Percentiles rank a stretch among this genome's conserved stretches.
Conservation (phyloP, 2,888 invertebrate species). For the Trachelus troglodyta region DNA sequence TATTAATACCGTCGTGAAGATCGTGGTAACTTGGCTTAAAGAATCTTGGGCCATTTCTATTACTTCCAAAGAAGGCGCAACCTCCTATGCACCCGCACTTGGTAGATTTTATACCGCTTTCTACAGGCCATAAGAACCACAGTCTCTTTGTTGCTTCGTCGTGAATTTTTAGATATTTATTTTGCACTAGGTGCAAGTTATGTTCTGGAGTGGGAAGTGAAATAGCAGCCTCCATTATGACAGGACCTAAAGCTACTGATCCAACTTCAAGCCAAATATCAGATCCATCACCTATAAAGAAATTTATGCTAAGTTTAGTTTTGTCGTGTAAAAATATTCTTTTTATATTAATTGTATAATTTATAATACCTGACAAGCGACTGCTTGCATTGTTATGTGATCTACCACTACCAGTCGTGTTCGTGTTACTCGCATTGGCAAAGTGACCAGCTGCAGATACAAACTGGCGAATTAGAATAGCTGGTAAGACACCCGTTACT, state of each 20-base stretch:
- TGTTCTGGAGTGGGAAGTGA: conserved; percentile 83
- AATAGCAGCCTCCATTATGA: conserved; percentile 89
- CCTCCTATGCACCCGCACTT: conserved; percentile 97
- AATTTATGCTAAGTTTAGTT: not conserved
- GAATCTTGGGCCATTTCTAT: conserved; percentile 88
- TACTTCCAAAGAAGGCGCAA: conserved; percentile 93
- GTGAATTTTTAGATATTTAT: conserved; percentile 83
- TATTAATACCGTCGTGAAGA: conserved; percentile 83
- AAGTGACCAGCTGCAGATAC: conserved; percentile 71
- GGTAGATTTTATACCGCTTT: conserved; percentile 71
- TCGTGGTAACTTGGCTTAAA: conserved; percentile 87
- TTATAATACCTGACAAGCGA: conserved; percentile 53
- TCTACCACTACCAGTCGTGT: conserved; percentile 73
- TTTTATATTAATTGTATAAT: not conserved
- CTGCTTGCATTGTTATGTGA: conserved; percentile 71
- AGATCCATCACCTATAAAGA: conserved; percentile 62
- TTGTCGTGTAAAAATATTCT: not conserved
- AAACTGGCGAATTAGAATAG: conserved; percentile 76
- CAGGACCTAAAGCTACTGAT: conserved; percentile 88
- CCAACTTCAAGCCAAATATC: conserved; percentile 95
- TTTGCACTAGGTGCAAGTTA: conserved; percentile 82
- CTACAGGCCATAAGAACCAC: conserved; percentile 94
- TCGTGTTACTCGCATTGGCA: conserved; percentile 72
- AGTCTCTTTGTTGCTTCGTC: conserved; percentile 88
- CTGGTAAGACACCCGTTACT: conserved; percentile 85